Percentiles rank a stretch among this genome's conserved stretches.
Evolutionary conservation across 2,888 invertebrate species (phyloP).

Genomic region (Panzeria rudis): DNA sequence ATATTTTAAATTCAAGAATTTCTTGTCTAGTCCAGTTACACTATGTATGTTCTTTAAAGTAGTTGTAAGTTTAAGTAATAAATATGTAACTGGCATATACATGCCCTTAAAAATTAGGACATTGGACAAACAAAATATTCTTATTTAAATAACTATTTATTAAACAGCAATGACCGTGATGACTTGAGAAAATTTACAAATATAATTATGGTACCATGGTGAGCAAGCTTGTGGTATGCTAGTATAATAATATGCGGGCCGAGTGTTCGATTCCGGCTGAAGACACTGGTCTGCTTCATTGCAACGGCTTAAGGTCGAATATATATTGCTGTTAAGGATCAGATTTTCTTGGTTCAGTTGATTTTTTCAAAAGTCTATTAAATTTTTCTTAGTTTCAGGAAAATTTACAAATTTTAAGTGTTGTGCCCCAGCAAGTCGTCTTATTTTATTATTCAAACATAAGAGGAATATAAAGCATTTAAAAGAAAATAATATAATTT

Average conservation of each 20-base stretch:
- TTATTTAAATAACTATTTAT: neutral
- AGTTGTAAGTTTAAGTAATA: neutral
- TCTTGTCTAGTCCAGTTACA: slow-evolving; percentile 17
- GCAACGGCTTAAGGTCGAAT: too few species aligned
- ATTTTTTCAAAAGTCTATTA: too few species aligned
- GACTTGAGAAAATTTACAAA: neutral
- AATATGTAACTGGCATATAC: neutral
- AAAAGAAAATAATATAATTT: too few species aligned
- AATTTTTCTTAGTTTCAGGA: too few species aligned
- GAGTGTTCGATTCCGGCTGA: too few species aligned
- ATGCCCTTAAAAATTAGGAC: neutral
- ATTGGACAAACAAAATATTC: neutral
- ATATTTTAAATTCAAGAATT: slow-evolving; percentile 6
- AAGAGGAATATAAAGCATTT: too few species aligned
- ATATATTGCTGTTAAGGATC: too few species aligned
- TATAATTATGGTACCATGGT: neutral
- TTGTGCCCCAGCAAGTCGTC: too few species aligned
- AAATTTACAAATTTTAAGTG: too few species aligned
- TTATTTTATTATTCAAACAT: too few species aligned
- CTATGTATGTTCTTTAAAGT: neutral
- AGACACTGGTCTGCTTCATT: too few species aligned
- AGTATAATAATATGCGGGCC: neutral
- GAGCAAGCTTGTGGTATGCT: neutral
- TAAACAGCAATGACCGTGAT: neutral
- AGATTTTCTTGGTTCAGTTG: too few species aligned